Percentiles rank a stretch among this genome's conserved stretches.
Conservation (phyloP, 2,888 invertebrate species). For the Oxystoma pomonae region DNA sequence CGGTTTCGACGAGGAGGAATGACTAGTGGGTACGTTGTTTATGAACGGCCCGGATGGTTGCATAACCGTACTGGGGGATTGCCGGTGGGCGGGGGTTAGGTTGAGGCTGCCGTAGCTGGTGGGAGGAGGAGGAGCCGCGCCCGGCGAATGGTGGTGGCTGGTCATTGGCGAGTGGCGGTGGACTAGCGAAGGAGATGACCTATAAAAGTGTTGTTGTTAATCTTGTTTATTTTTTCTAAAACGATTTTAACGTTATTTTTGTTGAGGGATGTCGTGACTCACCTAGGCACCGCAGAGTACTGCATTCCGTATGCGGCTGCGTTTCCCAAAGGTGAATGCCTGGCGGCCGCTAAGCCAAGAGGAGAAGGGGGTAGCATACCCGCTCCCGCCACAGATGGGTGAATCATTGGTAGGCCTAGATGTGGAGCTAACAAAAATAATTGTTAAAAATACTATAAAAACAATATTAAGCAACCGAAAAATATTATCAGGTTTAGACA, state of each 20-base stretch:
- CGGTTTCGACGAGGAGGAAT: slow-evolving; percentile 35
- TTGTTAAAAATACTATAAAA: no score
- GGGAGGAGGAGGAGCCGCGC: neutral
- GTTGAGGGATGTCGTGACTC: slow-evolving; percentile 29
- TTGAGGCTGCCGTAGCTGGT: slow-evolving; percentile 17
- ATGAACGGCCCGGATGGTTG: slow-evolving; percentile 24
- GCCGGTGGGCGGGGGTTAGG: slow-evolving; percentile 17
- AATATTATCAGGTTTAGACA: no score
- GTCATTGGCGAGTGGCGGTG: slow-evolving; percentile 23
- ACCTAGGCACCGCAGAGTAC: slow-evolving; percentile 46
- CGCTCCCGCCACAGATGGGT: slow-evolving; percentile 31
- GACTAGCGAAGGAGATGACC: slow-evolving; percentile 19
- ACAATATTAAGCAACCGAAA: no score
- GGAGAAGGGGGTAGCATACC: slow-evolving; percentile 42
- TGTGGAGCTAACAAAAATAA: no score
- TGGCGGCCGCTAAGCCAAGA: slow-evolving; percentile 35
- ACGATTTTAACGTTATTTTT: neutral
- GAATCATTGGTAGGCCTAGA: slow-evolving; percentile 40
- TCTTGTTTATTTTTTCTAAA: neutral
- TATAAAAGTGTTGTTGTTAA: neutral
- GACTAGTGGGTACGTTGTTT: slow-evolving; percentile 23
- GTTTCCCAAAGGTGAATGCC: slow-evolving; percentile 39
- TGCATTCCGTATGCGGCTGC: slow-evolving; percentile 9
- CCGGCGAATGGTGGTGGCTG: neutral
- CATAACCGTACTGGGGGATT: slow-evolving; percentile 19